phyloP scores from a whole-genome alignment of 2,888 invertebrate species.

The Drosophila prostipennis region DNA sequence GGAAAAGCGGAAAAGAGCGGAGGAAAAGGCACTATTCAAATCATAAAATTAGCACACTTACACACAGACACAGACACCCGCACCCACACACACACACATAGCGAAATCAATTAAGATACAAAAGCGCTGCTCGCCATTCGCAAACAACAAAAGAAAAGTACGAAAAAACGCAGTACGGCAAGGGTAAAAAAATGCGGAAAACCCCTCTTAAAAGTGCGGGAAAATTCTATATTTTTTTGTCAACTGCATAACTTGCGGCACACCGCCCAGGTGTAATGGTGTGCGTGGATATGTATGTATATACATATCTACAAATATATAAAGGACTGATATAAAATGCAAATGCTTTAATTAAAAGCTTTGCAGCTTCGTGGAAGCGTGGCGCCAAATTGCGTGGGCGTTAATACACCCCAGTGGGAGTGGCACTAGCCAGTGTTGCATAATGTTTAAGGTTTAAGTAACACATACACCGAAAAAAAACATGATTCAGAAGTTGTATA shows the following conservation, averaged over 20 bases:
- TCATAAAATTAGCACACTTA: constrained; percentile 74
- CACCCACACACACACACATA: constrained; percentile 21
- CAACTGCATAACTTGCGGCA: constrained; percentile 78
- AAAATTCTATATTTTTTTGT: constrained; percentile 38
- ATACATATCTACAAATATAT: constrained; percentile 4
- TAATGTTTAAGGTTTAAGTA: constrained; percentile 61
- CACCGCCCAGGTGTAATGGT: constrained; percentile 54
- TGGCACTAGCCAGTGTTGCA: constrained; percentile 30
- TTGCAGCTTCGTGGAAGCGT: constrained; percentile 70
- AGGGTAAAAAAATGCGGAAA: not conserved
- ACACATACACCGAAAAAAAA: not conserved
- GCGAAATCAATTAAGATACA: constrained; percentile 73
- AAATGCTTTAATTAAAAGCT: constrained; percentile 80
- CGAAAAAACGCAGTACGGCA: constrained; percentile 5
- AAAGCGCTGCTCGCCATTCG: constrained; percentile 53
- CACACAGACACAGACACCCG: constrained; percentile 43
- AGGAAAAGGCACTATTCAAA: constrained; percentile 56
- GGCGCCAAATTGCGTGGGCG: constrained; percentile 34
- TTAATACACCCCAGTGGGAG: not conserved
- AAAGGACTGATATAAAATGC: constrained; percentile 72
- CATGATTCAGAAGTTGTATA: not conserved
- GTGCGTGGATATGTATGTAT: constrained; percentile 20
- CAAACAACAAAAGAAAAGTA: constrained; percentile 28
- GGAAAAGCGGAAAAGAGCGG: constrained; percentile 4
- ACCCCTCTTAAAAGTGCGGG: constrained; percentile 21